These are phyloP conservation scores for Clunio marinus DNA, from an alignment of 2,888 invertebrate species.

Conservation along the genomic window DNA sequence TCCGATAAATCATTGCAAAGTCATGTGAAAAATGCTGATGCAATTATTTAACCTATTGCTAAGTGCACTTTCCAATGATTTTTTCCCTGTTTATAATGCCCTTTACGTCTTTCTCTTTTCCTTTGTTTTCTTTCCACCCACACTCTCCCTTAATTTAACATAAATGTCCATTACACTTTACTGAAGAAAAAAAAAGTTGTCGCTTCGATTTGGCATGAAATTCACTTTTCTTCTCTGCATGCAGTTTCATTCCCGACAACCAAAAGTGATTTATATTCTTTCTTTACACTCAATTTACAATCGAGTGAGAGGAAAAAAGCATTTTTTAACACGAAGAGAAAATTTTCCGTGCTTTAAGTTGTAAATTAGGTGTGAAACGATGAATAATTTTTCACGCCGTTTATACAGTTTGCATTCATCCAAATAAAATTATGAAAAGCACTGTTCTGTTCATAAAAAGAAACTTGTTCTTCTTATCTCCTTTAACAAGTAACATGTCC, in stretches of 20 bases:
- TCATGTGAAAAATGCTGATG: not conserved
- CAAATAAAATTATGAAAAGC: too few species aligned
- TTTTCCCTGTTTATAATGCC: too few species aligned
- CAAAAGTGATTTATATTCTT: not conserved
- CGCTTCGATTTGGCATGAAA: not conserved
- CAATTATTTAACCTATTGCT: not conserved
- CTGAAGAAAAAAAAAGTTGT: not conserved
- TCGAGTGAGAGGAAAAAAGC: not conserved
- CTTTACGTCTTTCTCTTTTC: too few species aligned
- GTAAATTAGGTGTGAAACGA: slow-evolving; percentile 3
- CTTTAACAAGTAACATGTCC: too few species aligned
- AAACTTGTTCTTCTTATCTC: too few species aligned
- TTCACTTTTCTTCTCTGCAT: not conserved
- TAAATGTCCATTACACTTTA: not conserved
- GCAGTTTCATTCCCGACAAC: not conserved
- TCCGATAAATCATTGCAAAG: not conserved
- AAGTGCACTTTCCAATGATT: not conserved
- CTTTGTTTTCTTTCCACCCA: not conserved
- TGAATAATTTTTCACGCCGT: not conserved
- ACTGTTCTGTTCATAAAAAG: too few species aligned
- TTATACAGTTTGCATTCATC: too few species aligned
- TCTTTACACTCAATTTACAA: not conserved
- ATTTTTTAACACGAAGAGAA: not conserved
- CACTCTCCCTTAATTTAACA: not conserved
- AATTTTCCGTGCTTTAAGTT: not conserved